These are phyloP conservation scores for Tor tambroides DNA, from an alignment of 2,113 vertebrate species.

Conservation along the genomic window DNA sequence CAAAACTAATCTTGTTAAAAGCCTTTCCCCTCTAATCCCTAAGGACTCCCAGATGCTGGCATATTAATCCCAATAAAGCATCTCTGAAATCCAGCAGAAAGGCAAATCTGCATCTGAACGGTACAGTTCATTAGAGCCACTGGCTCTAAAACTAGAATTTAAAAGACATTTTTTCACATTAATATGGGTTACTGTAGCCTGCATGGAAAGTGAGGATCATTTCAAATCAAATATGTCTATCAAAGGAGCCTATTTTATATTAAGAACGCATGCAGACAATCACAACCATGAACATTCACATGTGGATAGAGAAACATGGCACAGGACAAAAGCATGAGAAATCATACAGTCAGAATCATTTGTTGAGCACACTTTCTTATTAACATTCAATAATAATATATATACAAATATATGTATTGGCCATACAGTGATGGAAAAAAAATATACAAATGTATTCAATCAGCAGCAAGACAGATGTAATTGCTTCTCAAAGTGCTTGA, in stretches of 20 bases:
- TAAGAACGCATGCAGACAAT: background rate
- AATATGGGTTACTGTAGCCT: background rate
- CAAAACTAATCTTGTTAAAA: slow-evolving; percentile 58
- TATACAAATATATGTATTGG: background rate
- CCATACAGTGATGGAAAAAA: background rate
- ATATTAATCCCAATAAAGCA: slow-evolving; percentile 51
- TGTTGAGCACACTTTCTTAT: slow-evolving; percentile 5
- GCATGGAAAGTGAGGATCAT: background rate
- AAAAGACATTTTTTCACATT: slow-evolving; percentile 18
- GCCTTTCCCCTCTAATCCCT: slow-evolving; percentile 50
- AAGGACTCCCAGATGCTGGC: slow-evolving; percentile 37
- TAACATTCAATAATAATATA: background rate
- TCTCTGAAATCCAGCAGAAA: slow-evolving; percentile 48
- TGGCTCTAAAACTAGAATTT: background rate
- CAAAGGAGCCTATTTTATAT: background rate
- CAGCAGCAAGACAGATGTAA: background rate
- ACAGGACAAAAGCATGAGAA: background rate
- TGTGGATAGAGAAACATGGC: background rate
- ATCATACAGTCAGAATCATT: slow-evolving; percentile 2
- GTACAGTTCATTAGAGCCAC: slow-evolving; percentile 9
- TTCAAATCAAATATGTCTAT: background rate
- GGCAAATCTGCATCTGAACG: slow-evolving; percentile 29
- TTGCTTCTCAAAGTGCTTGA: background rate
- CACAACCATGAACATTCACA: background rate
- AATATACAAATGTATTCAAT: background rate